These are phyloP conservation scores for Endomychus coccineus DNA, from an alignment of 2,888 invertebrate species.

Conservation along the genomic window DNA sequence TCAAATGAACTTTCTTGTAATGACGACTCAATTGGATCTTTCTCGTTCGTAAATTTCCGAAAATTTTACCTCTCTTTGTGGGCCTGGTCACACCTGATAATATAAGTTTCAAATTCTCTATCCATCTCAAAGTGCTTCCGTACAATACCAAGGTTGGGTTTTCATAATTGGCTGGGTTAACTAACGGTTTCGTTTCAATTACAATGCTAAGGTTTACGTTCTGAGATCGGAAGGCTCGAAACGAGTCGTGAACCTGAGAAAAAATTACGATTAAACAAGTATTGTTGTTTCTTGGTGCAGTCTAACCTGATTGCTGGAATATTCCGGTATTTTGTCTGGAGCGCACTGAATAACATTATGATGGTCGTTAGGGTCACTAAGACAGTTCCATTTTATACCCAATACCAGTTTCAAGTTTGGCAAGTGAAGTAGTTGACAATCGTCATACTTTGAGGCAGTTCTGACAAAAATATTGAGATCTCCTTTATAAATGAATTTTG, in stretches of 20 bases:
- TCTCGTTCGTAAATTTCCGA: slow-evolving; percentile 73
- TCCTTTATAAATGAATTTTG: slow-evolving; percentile 84
- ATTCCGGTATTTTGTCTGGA: slow-evolving; percentile 92
- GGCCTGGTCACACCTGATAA: slow-evolving; percentile 91
- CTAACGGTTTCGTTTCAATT: slow-evolving; percentile 63
- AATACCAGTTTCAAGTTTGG: slow-evolving; percentile 80
- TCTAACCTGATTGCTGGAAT: slow-evolving; percentile 81
- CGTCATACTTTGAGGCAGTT: slow-evolving; percentile 98
- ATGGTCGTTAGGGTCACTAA: slow-evolving; percentile 93
- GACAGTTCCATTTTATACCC: slow-evolving; percentile 83
- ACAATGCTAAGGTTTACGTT: slow-evolving; percentile 72
- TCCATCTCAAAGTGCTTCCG: slow-evolving; percentile 92
- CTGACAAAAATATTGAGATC: slow-evolving; percentile 91
- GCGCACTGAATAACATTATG: slow-evolving; percentile 93
- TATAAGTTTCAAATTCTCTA: slow-evolving; percentile 89
- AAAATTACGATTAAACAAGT: slow-evolving; percentile 4
- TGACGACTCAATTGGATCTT: slow-evolving; percentile 91
- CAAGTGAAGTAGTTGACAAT: slow-evolving; percentile 86
- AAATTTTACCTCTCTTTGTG: slow-evolving; percentile 83
- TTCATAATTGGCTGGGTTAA: slow-evolving; percentile 44
- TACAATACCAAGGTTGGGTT: slow-evolving; percentile 75
- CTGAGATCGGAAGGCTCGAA: slow-evolving; percentile 86
- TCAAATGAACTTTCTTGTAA: slow-evolving; percentile 77
- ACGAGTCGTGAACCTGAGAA: slow-evolving; percentile 82
- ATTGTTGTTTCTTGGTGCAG: neutral